Evolutionary conservation across 2,113 vertebrate genomes (phyloP).

Genomic region (Anhinga rufa): DNA sequence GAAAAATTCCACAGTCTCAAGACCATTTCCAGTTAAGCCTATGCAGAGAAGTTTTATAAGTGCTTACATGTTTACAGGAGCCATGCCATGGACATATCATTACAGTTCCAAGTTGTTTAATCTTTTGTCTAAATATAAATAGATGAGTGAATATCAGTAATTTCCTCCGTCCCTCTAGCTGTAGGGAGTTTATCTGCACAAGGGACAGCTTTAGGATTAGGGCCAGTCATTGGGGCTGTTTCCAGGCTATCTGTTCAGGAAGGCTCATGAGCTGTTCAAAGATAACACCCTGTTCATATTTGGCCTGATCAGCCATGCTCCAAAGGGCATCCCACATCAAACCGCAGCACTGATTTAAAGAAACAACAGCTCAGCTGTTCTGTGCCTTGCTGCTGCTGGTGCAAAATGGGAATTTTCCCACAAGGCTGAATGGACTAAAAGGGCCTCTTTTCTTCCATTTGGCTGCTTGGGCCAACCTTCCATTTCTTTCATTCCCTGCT

Average conservation of each 20-base stretch:
- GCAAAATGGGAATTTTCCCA: neutral
- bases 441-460: neutral
- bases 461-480: neutral
- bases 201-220: conserved; percentile 28
- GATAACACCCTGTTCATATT: neutral
- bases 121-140: conserved; percentile 62
- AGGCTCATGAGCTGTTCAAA: conserved; percentile 10
- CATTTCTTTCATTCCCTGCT: neutral
- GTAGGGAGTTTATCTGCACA: conserved; percentile 13
- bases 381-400: neutral
- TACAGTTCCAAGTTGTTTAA: conserved; percentile 41
- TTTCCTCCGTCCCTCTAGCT: conserved; percentile 3
- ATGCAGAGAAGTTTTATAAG: neutral
- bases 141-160: conserved; percentile 60
- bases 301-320: neutral
- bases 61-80: neutral
- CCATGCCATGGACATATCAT: neutral
- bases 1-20: neutral
- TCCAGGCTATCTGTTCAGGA: conserved; percentile 32
- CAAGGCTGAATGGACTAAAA: neutral
- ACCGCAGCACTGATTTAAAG: neutral
- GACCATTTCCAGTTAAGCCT: neutral
- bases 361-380: neutral
- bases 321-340: conserved; percentile 6
- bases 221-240: neutral